A percentile compares a stretch with the other conserved stretches of the same genome.
Evolutionary conservation across 2,113 vertebrate genomes (phyloP).

Genomic region (Nestor notabilis): DNA sequence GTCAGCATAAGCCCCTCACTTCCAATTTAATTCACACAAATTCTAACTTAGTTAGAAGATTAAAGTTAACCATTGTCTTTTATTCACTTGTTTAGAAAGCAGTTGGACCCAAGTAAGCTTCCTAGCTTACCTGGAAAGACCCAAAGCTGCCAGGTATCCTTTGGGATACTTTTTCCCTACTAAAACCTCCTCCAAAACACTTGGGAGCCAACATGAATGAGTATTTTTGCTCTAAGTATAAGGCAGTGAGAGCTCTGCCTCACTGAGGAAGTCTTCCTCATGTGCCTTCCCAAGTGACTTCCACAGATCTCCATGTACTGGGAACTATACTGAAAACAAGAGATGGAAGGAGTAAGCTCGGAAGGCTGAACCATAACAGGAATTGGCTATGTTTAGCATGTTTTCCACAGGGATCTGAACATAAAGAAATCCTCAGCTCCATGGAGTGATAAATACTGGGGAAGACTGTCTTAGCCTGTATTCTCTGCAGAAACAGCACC

Average conservation of each 20-base stretch:
- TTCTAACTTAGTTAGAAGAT: neutral
- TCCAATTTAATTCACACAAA: neutral
- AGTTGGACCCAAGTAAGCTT: neutral
- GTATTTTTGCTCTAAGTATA: neutral
- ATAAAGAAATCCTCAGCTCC: neutral
- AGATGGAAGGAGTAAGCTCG: neutral
- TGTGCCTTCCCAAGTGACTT: neutral
- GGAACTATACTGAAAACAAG: neutral
- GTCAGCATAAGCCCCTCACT: neutral
- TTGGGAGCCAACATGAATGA: neutral
- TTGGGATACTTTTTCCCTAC: neutral
- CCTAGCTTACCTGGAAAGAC: neutral
- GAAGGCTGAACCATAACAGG: neutral
- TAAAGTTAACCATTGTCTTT: neutral
- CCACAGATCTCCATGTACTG: neutral
- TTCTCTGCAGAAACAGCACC: neutral
- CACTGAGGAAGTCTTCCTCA: neutral
- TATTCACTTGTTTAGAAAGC: neutral
- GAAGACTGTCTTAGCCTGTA: neutral
- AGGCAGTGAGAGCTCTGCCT: neutral
- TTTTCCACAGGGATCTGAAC: neutral
- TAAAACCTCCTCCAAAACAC: neutral
- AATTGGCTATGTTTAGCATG: fast-evolving
- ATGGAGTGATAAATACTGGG: neutral
- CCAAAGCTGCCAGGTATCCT: neutral